Conservation (phyloP, 2,113 vertebrate species). For the Callorhinus ursinus region DNA sequence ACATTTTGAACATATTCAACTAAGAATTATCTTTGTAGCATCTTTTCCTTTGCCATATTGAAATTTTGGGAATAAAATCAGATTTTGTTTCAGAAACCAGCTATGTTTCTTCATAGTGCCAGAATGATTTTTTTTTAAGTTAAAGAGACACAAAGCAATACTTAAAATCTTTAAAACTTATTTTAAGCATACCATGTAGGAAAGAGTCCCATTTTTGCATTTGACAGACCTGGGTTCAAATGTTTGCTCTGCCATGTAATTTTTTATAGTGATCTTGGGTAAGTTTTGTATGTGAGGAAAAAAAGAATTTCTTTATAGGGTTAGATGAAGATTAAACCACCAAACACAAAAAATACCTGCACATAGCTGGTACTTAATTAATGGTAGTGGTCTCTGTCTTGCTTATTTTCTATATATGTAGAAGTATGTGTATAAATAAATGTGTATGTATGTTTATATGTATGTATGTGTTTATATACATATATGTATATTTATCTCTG, state of each 20-base stretch:
- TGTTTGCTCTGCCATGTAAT: background rate
- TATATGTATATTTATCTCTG: background rate
- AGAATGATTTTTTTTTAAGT: conserved; percentile 44
- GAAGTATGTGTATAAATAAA: background rate
- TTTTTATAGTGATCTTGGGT: background rate
- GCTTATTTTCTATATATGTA: background rate
- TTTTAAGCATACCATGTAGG: background rate
- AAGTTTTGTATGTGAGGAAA: conserved; percentile 2
- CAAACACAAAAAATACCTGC: background rate
- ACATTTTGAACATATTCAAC: conserved; percentile 75
- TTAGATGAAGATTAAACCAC: background rate
- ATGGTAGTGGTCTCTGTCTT: background rate
- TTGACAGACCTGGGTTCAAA: background rate
- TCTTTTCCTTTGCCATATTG: conserved; percentile 77
- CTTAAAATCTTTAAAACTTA: conserved; percentile 33
- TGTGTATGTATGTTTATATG: background rate
- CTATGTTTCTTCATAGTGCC: conserved; percentile 60
- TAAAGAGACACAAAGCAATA: conserved; percentile 43
- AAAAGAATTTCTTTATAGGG: background rate
- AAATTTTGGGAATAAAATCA: conserved; percentile 78
- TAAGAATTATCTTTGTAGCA: conserved; percentile 78
- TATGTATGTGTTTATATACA: background rate
- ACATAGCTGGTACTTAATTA: background rate
- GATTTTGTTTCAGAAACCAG: conserved; percentile 75
- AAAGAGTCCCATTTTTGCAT: background rate